phyloP scores from a whole-genome alignment of 1,140 invertebrate species.

The Rhyzopertha dominica region DNA sequence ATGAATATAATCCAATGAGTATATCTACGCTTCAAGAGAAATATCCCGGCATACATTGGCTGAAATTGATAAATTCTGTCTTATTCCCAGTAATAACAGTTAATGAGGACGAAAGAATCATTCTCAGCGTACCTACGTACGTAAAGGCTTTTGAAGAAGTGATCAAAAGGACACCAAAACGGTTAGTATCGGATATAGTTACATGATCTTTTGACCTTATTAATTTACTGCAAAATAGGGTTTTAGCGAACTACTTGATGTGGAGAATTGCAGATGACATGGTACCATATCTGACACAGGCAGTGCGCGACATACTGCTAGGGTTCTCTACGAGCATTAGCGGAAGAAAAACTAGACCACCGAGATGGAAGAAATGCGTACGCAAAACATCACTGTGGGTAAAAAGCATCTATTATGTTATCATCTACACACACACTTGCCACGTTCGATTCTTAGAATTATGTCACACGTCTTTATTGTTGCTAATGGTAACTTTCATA shows the following conservation, averaged over 20 bases:
- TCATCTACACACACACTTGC: too few relatives aligned
- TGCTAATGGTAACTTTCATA: too few relatives aligned
- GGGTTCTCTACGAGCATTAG: slow-evolving; percentile 46
- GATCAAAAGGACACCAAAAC: slow-evolving; percentile 47
- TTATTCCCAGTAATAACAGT: slow-evolving; percentile 36
- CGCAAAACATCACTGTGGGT: slow-evolving; percentile 38
- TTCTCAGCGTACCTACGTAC: slow-evolving; percentile 53
- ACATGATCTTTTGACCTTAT: too few relatives aligned
- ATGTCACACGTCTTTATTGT: too few relatives aligned
- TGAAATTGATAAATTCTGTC: slow-evolving; percentile 58
- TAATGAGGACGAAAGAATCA: slow-evolving; percentile 45
- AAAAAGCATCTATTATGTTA: too few relatives aligned
- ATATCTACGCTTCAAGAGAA: slow-evolving; percentile 49
- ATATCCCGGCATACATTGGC: slow-evolving; percentile 54
- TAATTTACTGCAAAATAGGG: slow-evolving; percentile 31
- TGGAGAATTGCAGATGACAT: slow-evolving; percentile 49
- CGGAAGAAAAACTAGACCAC: slow-evolving; percentile 52
- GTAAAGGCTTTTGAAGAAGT: slow-evolving; percentile 49
- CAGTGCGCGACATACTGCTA: slow-evolving; percentile 46
- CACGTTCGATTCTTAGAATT: too few relatives aligned
- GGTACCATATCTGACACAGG: slow-evolving; percentile 48
- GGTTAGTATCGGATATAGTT: too few relatives aligned
- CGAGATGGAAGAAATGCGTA: slow-evolving; percentile 51
- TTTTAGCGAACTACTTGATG: slow-evolving; percentile 55
- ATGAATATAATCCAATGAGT: slow-evolving; percentile 62